Conservation (phyloP, 2,888 invertebrate species). For the Drosophila austrosaltans region DNA sequence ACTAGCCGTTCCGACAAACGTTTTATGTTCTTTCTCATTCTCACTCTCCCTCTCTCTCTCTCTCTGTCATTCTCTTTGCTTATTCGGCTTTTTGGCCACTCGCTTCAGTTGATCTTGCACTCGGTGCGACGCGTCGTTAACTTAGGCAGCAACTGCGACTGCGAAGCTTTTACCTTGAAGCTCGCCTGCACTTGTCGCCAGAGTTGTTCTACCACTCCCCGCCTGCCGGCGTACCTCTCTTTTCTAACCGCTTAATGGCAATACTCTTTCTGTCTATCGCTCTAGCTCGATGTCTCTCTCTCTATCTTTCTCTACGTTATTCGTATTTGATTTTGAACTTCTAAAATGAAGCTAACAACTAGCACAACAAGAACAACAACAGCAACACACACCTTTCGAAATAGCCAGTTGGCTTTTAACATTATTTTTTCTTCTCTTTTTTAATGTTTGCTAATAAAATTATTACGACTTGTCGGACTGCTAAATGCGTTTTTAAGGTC, state of each 20-base stretch:
- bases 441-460: constrained; percentile 76
- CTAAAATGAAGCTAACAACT: constrained; percentile 67
- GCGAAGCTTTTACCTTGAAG: constrained; percentile 68
- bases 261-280: background rate
- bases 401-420: constrained; percentile 42
- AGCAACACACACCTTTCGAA: constrained; percentile 18
- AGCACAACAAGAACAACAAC: constrained; percentile 50
- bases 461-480: constrained; percentile 68
- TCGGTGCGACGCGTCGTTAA: constrained; percentile 34
- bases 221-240: no score
- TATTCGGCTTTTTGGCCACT: constrained; percentile 49
- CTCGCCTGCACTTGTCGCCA: constrained; percentile 70
- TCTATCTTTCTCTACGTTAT: constrained; percentile 12
- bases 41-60: background rate
- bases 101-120: constrained; percentile 71
- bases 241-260: background rate
- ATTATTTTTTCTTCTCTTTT: constrained; percentile 28
- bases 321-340: constrained; percentile 61
- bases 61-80: constrained; percentile 28
- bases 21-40: background rate
- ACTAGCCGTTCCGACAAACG: constrained; percentile 4
- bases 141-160: constrained; percentile 23
- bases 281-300: constrained; percentile 12
- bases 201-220: constrained; percentile 11
- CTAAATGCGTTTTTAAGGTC: constrained; percentile 75